Evolutionary conservation across 2,888 invertebrate species (phyloP), one percentile per base, ranked within the genome.

Genomic region (Trichogramma dendrolimi): DNA sequence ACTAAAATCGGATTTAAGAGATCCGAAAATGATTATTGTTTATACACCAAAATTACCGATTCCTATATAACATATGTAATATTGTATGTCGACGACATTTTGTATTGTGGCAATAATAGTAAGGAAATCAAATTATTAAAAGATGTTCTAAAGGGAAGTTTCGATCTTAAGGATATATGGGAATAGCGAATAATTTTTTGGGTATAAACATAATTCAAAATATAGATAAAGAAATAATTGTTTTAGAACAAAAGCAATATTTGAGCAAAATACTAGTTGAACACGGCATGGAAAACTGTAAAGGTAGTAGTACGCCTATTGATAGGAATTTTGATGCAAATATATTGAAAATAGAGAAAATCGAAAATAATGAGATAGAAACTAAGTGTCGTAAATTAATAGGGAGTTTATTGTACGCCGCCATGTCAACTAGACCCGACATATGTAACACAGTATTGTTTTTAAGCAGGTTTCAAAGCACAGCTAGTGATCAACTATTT

Each of bases 71-170:
- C 61, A 14, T 68, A 60, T 56, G 42, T 68, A 50, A 55, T 67
- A 27, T 8, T 68, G 38, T 69, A 67, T 55, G 68, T 68, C 4
- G 67, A 69, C 57, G 69, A 68, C 58, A 50, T 68, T 27, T 47
- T 67, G 48, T 66, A 68, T 46, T 38, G 61, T 49, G 62, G 68
- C 6, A 62, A 66, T 7, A 55, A 59, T 55, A 11, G 50, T 11
- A 47, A 61, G 2, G 66, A 64, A 63, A 53, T 69, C 38, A 38
- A 46, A 10, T 60, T 52, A 7, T 14, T 69, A 42, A 70, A 69
- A 60, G 46, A 4, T 6, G 38, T 48, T 7, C 10, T 60, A 2
- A 14, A 47, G 8, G 11, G 49, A 2, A 46, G 27, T 5, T 55
- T 54, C n/a, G 7, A n/a, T 2, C 53, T 60, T 53, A 60, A 53